Evolutionary conservation across 2,797 vertebrate genomes (phyloP).

Genomic region (Glossophaga mutica): DNA sequence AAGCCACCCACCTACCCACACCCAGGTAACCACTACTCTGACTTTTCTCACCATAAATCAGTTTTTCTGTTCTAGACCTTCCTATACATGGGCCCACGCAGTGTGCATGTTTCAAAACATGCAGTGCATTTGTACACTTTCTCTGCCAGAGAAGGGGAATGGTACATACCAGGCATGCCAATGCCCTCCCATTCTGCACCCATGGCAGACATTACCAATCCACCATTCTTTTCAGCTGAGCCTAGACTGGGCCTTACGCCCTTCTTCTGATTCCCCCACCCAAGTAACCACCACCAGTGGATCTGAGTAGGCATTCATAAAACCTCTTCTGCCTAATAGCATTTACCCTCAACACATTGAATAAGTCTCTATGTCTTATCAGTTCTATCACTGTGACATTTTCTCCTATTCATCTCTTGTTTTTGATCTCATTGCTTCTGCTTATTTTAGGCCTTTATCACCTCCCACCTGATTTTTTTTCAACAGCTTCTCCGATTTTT

Average conservation of each 20-base stretch:
- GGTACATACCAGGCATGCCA: neutral
- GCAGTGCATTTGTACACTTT: neutral
- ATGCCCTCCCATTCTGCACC: neutral
- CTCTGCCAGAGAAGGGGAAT: conserved; percentile 46
- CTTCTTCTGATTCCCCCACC: neutral
- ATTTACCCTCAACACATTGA: neutral
- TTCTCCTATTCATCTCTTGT: neutral
- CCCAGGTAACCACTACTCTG: neutral
- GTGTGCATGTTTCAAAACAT: neutral
- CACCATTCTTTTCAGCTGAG: neutral
- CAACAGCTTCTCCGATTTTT: neutral
- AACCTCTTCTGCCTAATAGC: neutral
- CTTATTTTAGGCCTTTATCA: neutral
- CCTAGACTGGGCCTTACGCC: neutral
- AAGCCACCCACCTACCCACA: neutral
- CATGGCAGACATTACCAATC: neutral
- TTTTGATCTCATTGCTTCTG: neutral
- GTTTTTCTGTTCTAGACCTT: conserved; percentile 15
- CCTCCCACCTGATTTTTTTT: neutral
- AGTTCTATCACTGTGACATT: neutral
- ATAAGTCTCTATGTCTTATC: neutral
- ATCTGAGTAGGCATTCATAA: neutral
- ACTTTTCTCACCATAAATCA: neutral
- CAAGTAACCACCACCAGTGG: neutral
- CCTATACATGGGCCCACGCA: neutral